Evolutionary conservation across 1,140 invertebrate genomes (phyloP), one percentile per base, ranked within the genome.

Genomic region (Philopotamus ludificatus): DNA sequence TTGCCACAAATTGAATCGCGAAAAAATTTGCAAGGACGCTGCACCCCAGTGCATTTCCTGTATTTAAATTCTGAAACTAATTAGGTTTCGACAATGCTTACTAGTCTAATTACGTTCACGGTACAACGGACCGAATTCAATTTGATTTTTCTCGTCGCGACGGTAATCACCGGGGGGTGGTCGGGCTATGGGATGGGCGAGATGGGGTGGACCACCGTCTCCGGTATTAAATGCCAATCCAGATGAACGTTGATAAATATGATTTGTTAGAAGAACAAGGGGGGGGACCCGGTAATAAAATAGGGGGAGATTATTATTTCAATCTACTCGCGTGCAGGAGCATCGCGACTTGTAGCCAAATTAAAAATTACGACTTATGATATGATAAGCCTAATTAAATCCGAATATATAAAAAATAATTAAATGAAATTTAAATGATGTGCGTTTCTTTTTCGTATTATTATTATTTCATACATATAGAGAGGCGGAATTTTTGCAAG

Each of bases 201-300:
- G 10, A 3, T 26, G 45, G 60, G 60, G 55, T 50, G 18, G 50
- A 15, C 23, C 34, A 7, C 22, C 44, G 49, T 44, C 16, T 47
- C 59, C 51, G n/a, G 25, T 58, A 65, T 66, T 64, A 65, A 66
- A 66, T 70, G 68, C 64, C 68, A 70, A 66, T 70, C 68, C 60
- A 58, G 63, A 69, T 64, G 61, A 65, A 69, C 55, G 58, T 65
- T 69, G 68, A 70, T 70, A 66, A 70, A 70, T 70, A 70, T 70
- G 64, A 70, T 70, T 66, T 66, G 60, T 63, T 64, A 58, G 57
- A 12, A 23, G 45, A 45, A 21, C n/a, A 50, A 64, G 34, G 44
- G 21, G 58, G 57, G 7, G 57, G 39, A 3, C 20, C 20, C 10
- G 1, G 39, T 22, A 9, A 58, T 55, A 20, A 64, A 53, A 53